phyloP scores from a whole-genome alignment of 1,140 invertebrate genomes.

The Homarus americanus region DNA sequence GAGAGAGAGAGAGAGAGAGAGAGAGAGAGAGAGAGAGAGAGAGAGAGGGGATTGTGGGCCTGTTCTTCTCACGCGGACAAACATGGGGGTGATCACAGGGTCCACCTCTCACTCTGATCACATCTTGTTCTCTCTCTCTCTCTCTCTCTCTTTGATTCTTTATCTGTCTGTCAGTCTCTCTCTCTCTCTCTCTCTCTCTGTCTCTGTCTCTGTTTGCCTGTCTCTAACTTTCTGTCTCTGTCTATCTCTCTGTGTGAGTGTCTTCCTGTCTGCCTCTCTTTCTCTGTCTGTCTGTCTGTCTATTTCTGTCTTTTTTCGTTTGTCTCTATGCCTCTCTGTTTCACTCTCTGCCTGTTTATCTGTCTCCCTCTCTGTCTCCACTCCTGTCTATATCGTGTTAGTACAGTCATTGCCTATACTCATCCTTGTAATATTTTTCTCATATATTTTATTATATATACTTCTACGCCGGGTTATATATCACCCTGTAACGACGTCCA shows the following conservation, averaged over 20 bases:
- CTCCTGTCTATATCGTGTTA: too few species aligned
- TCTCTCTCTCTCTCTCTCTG: slow-evolving; percentile 25
- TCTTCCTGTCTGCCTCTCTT: slow-evolving; percentile 10
- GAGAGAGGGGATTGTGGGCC: too few species aligned
- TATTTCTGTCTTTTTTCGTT: not conserved
- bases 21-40: not conserved
- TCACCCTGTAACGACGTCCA: too few species aligned
- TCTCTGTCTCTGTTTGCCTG: slow-evolving; percentile 5
- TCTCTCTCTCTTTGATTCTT: not conserved
- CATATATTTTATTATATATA: too few species aligned
- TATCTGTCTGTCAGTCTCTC: not conserved
- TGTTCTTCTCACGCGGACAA: not conserved
- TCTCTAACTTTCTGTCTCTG: not conserved
- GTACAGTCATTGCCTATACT: too few species aligned
- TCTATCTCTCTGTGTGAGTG: too few species aligned
- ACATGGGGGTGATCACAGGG: too few species aligned
- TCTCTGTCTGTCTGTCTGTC: too few species aligned
- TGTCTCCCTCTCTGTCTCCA: not conserved
- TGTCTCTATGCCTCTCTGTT: not conserved
- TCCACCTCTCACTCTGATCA: not conserved
- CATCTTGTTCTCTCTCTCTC: not conserved
- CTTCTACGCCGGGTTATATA: too few species aligned
- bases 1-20: not conserved
- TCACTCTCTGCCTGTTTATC: not conserved
- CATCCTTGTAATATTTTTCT: too few species aligned